Evolutionary conservation across 2,888 invertebrate species (phyloP), one percentile per base, ranked within the genome.

Genomic region (Campoletis raptor): DNA sequence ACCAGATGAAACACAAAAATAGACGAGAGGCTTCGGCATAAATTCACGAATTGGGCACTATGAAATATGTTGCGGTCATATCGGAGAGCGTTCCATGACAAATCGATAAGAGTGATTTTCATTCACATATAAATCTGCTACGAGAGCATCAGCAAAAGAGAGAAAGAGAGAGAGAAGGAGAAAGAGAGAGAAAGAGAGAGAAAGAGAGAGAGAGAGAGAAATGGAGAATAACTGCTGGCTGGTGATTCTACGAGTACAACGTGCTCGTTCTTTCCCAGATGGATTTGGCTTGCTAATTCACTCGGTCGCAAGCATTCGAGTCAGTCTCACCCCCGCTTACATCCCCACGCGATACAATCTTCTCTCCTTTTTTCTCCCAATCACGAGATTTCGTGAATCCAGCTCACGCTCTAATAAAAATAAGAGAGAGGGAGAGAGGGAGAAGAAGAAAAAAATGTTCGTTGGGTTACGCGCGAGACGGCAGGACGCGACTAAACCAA

Each of bases 231-330:
- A 81, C n/a, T n/a, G 70, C 36, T 15, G 66, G 48, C 64, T 76
- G 42, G 61, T 67, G 79, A 80, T 83, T 78, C 76, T 67, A 72
- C 82, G 83, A 81, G 82, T 30, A 30, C 81, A 78, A 64, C 40
- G 61, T 74, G 57, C 81, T 52, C 79, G 67, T 81, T 80, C 78
- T 82, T 76, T 69, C 48, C 77, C 66, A 54, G 70, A 77, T 78
- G 69, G 83, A 90, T 90, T 89, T 90, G 87, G 84, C 88, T 89
- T 88, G 89, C 89, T 89, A 89, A 90, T 90, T 89, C 81, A 70
- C 83, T 61, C 85, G 81, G n/a, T 21, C 18, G n/a, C 45, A 64
- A n/a, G 52, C 37, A 78, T 67, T 83, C 74, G 61, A 30, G 24
- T 61, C 45, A 54, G 21, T n/a, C 52, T 54, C 78, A 40, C 66